Evolutionary conservation across 2,113 vertebrate genomes (phyloP).

Genomic region (Dipodomys spectabilis): DNA sequence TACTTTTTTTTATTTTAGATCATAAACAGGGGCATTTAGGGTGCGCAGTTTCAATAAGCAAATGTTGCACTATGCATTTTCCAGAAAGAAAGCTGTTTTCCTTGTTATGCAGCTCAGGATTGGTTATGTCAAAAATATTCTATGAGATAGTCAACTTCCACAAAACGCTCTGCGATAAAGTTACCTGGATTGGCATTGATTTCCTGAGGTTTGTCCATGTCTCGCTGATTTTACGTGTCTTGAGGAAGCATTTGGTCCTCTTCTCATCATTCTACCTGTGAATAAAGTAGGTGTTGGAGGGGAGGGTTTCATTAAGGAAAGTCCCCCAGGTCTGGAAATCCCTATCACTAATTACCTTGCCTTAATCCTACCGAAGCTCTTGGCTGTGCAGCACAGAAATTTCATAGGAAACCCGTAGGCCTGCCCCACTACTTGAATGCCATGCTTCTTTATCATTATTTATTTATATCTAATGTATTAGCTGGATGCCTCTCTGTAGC

Average conservation of each 20-base stretch:
- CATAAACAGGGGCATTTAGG: neutral
- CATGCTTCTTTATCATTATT: conserved; percentile 66
- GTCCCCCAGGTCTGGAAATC: conserved; percentile 55
- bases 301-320: conserved; percentile 64
- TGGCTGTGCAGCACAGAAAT: neutral
- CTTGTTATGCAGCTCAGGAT: neutral
- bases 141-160: conserved; percentile 15
- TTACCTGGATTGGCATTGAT: conserved; percentile 42
- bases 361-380: conserved; percentile 57
- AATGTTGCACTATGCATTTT: neutral
- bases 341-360: conserved; percentile 68
- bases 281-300: conserved; percentile 46
- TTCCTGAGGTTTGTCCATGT: conserved; percentile 20
- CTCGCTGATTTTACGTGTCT: neutral
- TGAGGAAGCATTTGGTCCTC: conserved; percentile 28
- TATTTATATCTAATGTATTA: conserved; percentile 67
- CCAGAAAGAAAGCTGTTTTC: neutral
- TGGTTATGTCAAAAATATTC: neutral
- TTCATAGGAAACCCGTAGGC: conserved; percentile 31
- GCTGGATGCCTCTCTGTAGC: conserved; percentile 32
- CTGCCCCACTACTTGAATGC: conserved; percentile 56
- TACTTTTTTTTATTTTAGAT: neutral
- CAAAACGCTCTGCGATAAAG: conserved; percentile 14
- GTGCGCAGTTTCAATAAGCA: neutral
- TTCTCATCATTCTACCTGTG: conserved; percentile 41